A percentile compares a stretch with the other conserved stretches of the same genome.
phyloP scores from a whole-genome alignment of 2,888 invertebrate genomes.

The Emesis russula region DNA sequence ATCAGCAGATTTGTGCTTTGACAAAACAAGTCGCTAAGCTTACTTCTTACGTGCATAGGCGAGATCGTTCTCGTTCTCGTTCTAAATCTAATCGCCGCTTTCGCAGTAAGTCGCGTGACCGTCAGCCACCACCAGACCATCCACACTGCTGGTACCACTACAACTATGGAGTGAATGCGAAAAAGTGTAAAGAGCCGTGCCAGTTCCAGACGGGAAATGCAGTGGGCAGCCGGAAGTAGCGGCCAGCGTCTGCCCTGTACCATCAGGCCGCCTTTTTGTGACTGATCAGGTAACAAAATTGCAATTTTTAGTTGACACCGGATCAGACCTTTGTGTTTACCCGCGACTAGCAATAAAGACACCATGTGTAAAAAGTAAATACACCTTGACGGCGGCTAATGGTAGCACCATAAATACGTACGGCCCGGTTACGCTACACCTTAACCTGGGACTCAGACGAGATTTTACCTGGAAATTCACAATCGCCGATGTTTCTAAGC shows the following conservation, averaged over 20 bases:
- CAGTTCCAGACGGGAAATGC: constrained; percentile 64
- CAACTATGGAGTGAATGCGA: constrained; percentile 41
- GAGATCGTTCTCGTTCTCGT: not conserved
- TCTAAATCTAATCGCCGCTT: not conserved
- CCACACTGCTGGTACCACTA: constrained; percentile 61
- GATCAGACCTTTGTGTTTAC: constrained; percentile 79
- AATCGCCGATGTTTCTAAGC: constrained; percentile 89
- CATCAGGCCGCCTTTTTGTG: constrained; percentile 86
- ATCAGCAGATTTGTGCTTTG: not conserved
- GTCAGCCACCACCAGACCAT: not conserved
- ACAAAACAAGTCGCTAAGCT: not conserved
- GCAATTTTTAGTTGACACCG: constrained; percentile 82
- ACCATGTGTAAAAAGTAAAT: constrained; percentile 72
- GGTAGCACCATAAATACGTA: constrained; percentile 85
- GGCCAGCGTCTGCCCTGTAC: constrained; percentile 78
- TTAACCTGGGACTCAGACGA: constrained; percentile 73
- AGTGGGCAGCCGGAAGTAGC: constrained; percentile 77
- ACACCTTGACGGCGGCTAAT: constrained; percentile 89
- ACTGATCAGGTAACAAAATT: constrained; percentile 78
- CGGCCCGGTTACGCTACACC: constrained; percentile 48
- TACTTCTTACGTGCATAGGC: not conserved
- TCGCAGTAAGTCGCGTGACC: not conserved
- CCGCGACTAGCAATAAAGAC: constrained; percentile 57
- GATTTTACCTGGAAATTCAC: constrained; percentile 89
- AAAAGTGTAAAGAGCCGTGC: constrained; percentile 61